Conservation (phyloP, 2,797 vertebrate genomes). For the Morus bassanus region DNA sequence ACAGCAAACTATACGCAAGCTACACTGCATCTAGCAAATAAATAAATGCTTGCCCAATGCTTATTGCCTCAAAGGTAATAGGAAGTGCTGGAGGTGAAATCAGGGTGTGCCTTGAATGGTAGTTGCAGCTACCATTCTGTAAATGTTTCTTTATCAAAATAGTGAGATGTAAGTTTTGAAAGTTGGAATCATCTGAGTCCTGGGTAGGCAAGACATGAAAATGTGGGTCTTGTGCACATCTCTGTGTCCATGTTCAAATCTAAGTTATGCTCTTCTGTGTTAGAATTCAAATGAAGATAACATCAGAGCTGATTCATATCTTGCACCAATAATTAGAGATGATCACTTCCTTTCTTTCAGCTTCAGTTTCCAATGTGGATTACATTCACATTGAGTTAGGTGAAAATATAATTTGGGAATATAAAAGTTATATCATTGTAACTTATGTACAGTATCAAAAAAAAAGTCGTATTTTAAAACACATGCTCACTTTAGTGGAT, state of each 20-base stretch:
- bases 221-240: neutral
- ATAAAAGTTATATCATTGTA: neutral
- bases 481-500: neutral
- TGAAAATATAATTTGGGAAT: neutral
- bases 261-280: neutral
- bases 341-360: neutral
- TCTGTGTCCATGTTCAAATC: neutral
- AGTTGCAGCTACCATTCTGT: neutral
- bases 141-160: neutral
- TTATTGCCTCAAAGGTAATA: neutral
- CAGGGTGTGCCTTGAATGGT: neutral
- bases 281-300: neutral
- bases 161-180: neutral
- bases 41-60: neutral
- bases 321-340: neutral
- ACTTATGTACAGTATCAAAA: neutral
- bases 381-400: neutral
- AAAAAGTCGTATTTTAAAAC: neutral
- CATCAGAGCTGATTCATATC: fast-evolving
- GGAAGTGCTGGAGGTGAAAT: neutral
- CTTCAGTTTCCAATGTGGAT: neutral
- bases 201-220: neutral
- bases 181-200: neutral
- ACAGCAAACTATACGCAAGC: neutral
- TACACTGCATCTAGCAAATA: neutral